Evolutionary conservation across 1,140 invertebrate genomes (phyloP), one percentile per base, ranked within the genome.

Genomic region (Aphelinus atriplicis): DNA sequence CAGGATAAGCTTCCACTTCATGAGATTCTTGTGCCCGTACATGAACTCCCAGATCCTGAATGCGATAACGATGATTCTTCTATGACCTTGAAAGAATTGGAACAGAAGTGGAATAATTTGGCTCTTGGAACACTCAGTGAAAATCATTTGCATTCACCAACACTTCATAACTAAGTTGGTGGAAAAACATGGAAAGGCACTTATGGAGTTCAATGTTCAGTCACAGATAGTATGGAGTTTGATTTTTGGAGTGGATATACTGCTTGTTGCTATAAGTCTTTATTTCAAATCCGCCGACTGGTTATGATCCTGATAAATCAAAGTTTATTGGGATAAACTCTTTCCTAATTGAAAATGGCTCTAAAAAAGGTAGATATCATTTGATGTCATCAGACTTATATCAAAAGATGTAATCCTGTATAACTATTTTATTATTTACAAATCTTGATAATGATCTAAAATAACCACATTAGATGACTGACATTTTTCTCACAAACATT

Each of bases 1-100:
- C 91, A 92, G 78, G 96, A 98, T 82, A 90, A 93, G 78, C 87
- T 98, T 53, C 96, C 96, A 10, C 90, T 94, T 80, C 96, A 98
- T 83, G 96, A 98, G 81, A 96, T 98, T 80, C 89, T 91, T 71
- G 96, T 98, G 7, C 96, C 97, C 6, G 81, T 93, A 60, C 91
- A 93, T 79, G 96, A 98, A 88, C 87, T 98, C 50, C 95, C 96
- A 4, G 96, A 98, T 89, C 95, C 95, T 1, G 97, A 98, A 86
- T 95, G 96, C 47, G 96, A 98, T 83, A 96, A 95, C 82, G 95
- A 94, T 43, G 96, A 97, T 85, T 93, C 94, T 56, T 94, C 94
- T 80, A 92, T 97, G 82, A 97, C 95, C 2, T 86, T 97, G 0
- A 95, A 93, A 82, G 96, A 98, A 85, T 94, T 97, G 82, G 95